Evolutionary conservation across 2,797 vertebrate species (phyloP).

Genomic region (Lithobates sylvaticus): DNA sequence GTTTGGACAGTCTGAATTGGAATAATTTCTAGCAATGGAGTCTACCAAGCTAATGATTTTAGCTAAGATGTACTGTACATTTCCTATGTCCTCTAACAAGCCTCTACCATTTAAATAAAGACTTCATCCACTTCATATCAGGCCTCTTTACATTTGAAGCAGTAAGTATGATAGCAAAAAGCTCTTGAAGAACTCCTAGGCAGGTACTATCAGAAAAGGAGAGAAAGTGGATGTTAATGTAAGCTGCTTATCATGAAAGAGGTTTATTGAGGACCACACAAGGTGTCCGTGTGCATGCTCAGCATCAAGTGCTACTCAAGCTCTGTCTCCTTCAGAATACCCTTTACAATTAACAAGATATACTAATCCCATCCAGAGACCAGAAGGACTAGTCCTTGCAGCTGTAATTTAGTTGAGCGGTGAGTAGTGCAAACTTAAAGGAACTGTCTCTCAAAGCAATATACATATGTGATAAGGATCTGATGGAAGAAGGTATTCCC

Average conservation of each 20-base stretch:
- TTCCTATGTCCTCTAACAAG: not conserved
- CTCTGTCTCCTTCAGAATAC: slow-evolving; percentile 7
- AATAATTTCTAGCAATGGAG: not conserved
- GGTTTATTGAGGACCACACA: slow-evolving; percentile 35
- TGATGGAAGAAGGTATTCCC: no score
- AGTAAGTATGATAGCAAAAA: not conserved
- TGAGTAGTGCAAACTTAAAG: not conserved
- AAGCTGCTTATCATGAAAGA: slow-evolving; percentile 31
- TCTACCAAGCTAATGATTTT: not conserved
- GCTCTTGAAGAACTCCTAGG: slow-evolving; percentile 1
- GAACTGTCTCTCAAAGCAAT: not conserved
- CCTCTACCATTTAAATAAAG: not conserved
- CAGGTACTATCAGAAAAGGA: slow-evolving; percentile 3
- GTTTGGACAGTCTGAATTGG: not conserved
- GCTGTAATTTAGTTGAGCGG: not conserved
- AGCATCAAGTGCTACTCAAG: slow-evolving; percentile 32
- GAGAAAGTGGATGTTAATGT: not conserved
- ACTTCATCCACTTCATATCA: not conserved
- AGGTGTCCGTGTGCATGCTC: not conserved
- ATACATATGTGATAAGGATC: no score
- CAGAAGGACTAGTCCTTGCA: not conserved
- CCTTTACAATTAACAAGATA: slow-evolving; percentile 23
- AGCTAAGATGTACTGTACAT: not conserved
- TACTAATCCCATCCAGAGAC: not conserved
- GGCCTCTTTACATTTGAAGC: not conserved